Conservation (phyloP, 2,888 invertebrate species). For the Amphipyra berbera region DNA sequence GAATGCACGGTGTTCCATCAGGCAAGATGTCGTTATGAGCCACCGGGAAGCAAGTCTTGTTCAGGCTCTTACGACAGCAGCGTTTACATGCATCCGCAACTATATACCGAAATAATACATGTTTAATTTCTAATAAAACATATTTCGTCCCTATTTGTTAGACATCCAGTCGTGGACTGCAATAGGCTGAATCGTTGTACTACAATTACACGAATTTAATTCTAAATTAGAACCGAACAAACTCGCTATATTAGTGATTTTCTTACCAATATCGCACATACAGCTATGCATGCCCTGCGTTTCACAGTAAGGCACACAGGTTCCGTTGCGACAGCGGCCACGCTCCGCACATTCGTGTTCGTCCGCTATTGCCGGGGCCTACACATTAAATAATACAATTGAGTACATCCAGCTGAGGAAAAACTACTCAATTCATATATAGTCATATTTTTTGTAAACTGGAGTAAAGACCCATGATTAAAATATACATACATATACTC, state of each 20-base stretch:
- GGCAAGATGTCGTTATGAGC: conserved; percentile 96
- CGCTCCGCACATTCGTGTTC: conserved; percentile 97
- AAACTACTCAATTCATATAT: no score
- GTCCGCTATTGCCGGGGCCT: conserved; percentile 96
- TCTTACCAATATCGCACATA: conserved; percentile 97
- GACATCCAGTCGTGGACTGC: no score
- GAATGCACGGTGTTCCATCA: conserved; percentile 98
- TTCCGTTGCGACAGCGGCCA: conserved; percentile 97
- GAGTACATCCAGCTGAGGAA: no score
- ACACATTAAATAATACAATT: conserved; percentile 48
- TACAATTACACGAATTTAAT: no score
- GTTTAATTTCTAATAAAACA: no score
- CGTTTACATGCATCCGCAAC: conserved; percentile 98
- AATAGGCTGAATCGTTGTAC: no score
- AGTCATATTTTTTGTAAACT: no score
- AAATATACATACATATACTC: no score
- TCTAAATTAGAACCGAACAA: no score
- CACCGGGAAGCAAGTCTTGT: conserved; percentile 97
- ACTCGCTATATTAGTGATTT: not conserved
- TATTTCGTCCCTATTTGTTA: no score
- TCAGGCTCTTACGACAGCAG: conserved; percentile 97
- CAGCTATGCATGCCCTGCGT: conserved; percentile 97
- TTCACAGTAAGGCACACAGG: conserved; percentile 98
- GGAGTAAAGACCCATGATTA: no score
- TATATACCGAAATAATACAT: conserved; percentile 66